Base-by-base conservation (phyloP, 2,113 vertebrate genomes). In the Cettia cetti region DNA sequence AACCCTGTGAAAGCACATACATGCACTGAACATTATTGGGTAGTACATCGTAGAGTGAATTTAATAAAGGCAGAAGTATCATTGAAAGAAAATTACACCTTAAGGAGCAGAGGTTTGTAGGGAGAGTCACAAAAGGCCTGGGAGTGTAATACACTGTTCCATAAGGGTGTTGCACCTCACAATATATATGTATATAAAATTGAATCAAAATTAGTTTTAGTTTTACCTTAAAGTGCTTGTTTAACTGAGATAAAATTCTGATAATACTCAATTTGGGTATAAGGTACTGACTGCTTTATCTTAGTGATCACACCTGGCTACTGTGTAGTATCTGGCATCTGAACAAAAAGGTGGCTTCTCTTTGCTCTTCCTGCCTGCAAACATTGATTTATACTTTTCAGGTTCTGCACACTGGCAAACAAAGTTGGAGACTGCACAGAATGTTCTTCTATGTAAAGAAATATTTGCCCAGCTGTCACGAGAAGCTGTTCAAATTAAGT, bases 401-500 rank as follows among this genome's bases (percentile, higher is more conserved):
- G 99, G 99, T 49, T 98, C 99, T 28, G 98, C 99, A 63, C 97
- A 98, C 33, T 99, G 99, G 99, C 99, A 99, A 57, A 98, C 98
- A 6, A 99, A 99, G 95, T 96, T 99, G 39, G 99, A 99, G 90
- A 98, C 99, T 1, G 99, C 99, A 45, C 99, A 99, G 95, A 99
- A 99, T 7, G 99, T 99, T 72, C 97, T 99, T 56, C 96, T 99
- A 13, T 99, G 99, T 96, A 99, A 99, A 96, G 99, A 99, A 97
- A 99, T 99, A 92, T 99, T 99, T 90, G 99, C 99, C 22, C 99
- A 99, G 95, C 97, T 99, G 35, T 99, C 99, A 63, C 98, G 99
- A 39, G 99, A 99, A 97, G 99, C 99, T 7, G 99, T 99, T 82
- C 99, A 99, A 97, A 99, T 99, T 93, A 99, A 99, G 95, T 99